Evolutionary conservation across 1,140 invertebrate genomes (phyloP), one percentile per base, ranked within the genome.

Genomic region (Panagrolaimus sp.): DNA sequence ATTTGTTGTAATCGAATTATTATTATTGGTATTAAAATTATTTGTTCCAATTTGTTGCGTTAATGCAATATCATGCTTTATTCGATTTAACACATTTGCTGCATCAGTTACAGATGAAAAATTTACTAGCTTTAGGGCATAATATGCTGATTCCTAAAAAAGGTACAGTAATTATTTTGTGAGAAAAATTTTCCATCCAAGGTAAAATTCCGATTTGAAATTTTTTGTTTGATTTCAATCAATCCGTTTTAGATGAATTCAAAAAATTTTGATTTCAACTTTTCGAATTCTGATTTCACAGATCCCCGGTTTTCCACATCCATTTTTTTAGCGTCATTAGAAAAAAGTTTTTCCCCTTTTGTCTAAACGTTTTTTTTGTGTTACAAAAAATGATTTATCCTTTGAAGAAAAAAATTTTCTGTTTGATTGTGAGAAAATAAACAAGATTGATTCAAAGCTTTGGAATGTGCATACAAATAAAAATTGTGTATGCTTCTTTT

Each of bases 121-220:
- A 51, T 78, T 80, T 51, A 80, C 75, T 44, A 78, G 62, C 64
- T 76, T 75, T 5, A 80, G 63, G 8, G 77, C 77, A 57, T 78
- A 80, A 62, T 67, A 75, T 4, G 77, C 77, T 13, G 75, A 63
- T 65, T 78, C 77, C 77, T 78, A 57, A 14, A 77, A 78, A 27
- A 23, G 44, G n/a, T n/a, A n/a, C 7, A 38, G 64, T 4, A 47
- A 47, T 47, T 46, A 25, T 9, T 27, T 16, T 27, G n/a, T n/a
- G 14, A 43, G 44, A 13, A 48, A 16, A 20, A 27, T n/a, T n/a
- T n/a, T n/a, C n/a, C n/a, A n/a, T n/a, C n/a, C n/a, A n/a, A n/a
- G n/a, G n/a, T n/a, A n/a, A n/a, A n/a, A n/a, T n/a, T n/a, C n/a
- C n/a, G n/a, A n/a, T n/a, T n/a, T n/a, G n/a, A n/a, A n/a, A n/a